Percentiles rank a stretch among this genome's conserved stretches.
Conservation (phyloP, 1,140 invertebrate species). For the Lamellibrachia luymesi region DNA sequence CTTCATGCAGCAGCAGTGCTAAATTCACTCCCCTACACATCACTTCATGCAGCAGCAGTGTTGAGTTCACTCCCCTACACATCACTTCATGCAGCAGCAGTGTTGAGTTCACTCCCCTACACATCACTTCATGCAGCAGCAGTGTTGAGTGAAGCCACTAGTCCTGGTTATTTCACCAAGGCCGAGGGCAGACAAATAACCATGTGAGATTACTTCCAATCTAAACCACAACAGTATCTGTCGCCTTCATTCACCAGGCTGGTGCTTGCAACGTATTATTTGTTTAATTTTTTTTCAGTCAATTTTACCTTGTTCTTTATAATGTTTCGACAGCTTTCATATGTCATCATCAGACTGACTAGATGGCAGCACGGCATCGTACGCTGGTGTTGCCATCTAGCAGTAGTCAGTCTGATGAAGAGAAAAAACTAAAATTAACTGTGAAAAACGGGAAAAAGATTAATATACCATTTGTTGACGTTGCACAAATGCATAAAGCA, state of each 20-base stretch:
- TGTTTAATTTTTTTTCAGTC: no score
- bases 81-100: not conserved
- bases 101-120: not conserved
- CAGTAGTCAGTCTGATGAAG: no score
- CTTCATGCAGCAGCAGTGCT: not conserved
- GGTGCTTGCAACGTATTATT: no score
- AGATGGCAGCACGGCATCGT: no score
- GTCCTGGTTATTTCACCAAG: not conserved
- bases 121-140: not conserved
- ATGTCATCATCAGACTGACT: no score
- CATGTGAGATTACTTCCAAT: not conserved
- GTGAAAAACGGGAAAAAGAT: no score
- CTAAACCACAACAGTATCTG: no score
- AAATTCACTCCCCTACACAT: not conserved
- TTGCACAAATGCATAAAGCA: not conserved
- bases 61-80: not conserved
- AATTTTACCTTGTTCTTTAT: no score
- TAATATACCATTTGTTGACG: not conserved
- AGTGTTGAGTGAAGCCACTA: not conserved
- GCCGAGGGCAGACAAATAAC: not conserved
- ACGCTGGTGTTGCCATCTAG: no score
- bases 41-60: not conserved
- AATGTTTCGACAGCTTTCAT: no score
- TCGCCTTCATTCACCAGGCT: no score
- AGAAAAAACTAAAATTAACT: no score